phyloP scores from a whole-genome alignment of 2,888 invertebrate genomes.

The Parthenolecanium corni region DNA sequence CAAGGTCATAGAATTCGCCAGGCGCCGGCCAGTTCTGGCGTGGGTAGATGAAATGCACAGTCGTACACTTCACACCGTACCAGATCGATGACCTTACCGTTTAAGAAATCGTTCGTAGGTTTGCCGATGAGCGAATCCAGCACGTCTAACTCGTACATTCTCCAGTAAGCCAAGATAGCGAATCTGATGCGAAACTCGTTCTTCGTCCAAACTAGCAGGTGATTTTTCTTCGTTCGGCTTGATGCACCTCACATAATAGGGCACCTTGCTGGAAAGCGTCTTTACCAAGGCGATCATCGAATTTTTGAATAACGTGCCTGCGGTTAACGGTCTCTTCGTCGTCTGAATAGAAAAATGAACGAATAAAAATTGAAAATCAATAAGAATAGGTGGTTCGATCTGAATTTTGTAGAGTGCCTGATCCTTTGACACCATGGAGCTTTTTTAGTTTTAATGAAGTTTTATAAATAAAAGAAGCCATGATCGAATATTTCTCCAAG shows the following conservation, averaged over 20 bases:
- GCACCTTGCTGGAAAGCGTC: constrained; percentile 82
- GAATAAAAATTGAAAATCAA: too few relatives aligned
- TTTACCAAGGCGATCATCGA: constrained; percentile 84
- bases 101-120: constrained; percentile 84
- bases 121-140: constrained; percentile 94
- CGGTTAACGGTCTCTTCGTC: constrained; percentile 87
- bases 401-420: too few relatives aligned
- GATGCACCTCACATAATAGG: constrained; percentile 92
- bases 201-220: constrained; percentile 70
- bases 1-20: too few relatives aligned
- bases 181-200: constrained; percentile 62
- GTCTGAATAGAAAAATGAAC: constrained; percentile 52
- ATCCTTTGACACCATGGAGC: too few relatives aligned
- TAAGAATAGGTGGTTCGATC: too few relatives aligned
- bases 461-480: too few relatives aligned
- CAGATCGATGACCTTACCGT: constrained; percentile 42
- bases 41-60: too few relatives aligned
- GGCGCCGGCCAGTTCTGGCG: too few relatives aligned
- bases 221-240: constrained; percentile 94
- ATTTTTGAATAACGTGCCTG: constrained; percentile 86
- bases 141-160: constrained; percentile 88
- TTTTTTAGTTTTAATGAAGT: too few relatives aligned
- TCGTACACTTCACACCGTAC: too few relatives aligned
- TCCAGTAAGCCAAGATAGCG: constrained; percentile 85
- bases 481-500: too few relatives aligned